phyloP scores from a whole-genome alignment of 2,797 vertebrate genomes.

The Atherinosoma microstoma region DNA sequence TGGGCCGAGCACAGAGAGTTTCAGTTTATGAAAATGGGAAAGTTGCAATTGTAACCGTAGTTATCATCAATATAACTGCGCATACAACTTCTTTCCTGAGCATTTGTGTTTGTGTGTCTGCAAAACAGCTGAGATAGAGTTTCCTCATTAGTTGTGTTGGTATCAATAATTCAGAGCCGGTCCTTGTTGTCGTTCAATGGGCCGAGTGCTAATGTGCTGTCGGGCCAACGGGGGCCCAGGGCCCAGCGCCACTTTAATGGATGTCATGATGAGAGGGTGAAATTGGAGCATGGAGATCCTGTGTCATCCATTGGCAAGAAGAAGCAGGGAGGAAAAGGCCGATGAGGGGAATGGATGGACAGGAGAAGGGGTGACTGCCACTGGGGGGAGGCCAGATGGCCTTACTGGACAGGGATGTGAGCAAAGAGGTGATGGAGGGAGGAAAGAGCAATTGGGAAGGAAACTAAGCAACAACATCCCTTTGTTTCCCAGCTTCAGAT shows the following conservation, averaged over 20 bases:
- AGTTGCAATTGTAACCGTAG: conserved; percentile 20
- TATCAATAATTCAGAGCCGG: conserved; percentile 89
- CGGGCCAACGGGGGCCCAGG: conserved; percentile 77
- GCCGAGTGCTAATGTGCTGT: conserved; percentile 90
- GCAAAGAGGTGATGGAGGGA: conserved; percentile 31
- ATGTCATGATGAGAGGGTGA: conserved; percentile 90
- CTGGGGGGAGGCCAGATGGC: conserved; percentile 54
- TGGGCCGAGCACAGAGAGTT: conserved; percentile 26
- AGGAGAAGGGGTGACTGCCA: conserved; percentile 31
- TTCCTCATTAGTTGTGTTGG: conserved; percentile 89
- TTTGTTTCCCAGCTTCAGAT: conserved; percentile 38
- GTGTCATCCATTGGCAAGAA: conserved; percentile 75
- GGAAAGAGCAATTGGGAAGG: conserved; percentile 12
- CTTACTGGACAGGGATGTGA: conserved; percentile 54
- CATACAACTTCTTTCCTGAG: conserved; percentile 27
- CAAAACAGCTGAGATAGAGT: conserved; percentile 76
- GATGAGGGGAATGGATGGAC: conserved; percentile 30
- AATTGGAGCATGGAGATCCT: conserved; percentile 84
- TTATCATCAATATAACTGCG: conserved; percentile 33
- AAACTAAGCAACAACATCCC: conserved; percentile 20
- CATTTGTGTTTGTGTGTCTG: conserved; percentile 43
- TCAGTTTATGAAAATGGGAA: conserved; percentile 50
- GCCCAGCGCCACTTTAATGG: conserved; percentile 87
- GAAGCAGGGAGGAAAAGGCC: conserved; percentile 28
- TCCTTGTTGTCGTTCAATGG: conserved; percentile 89